Conservation (phyloP, 1,140 invertebrate species). For the Macrocentrus cingulum region DNA sequence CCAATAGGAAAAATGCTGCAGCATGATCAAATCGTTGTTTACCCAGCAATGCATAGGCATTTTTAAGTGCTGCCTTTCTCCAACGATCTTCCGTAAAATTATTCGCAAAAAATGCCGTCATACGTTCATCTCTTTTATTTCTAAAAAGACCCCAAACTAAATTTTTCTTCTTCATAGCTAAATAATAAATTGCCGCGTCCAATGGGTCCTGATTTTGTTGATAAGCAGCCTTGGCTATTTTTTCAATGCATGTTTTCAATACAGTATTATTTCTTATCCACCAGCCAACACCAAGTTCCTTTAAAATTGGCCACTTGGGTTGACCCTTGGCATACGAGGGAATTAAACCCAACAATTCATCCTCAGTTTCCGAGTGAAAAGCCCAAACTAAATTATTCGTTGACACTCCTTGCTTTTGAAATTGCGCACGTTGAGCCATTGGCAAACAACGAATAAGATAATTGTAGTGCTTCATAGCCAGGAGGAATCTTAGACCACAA, state of each 20-base stretch:
- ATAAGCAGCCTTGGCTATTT: slow-evolving; percentile 90
- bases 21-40: slow-evolving; percentile 94
- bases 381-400: slow-evolving; percentile 97
- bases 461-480: slow-evolving; percentile 97
- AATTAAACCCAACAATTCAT: slow-evolving; percentile 88
- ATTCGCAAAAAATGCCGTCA: slow-evolving; percentile 94
- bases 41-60: slow-evolving; percentile 93
- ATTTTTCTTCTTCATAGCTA: slow-evolving; percentile 98
- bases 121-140: slow-evolving; percentile 84
- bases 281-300: slow-evolving; percentile 93
- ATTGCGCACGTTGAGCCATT: slow-evolving; percentile 78
- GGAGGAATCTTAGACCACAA: slow-evolving; percentile 92
- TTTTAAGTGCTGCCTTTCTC: slow-evolving; percentile 96
- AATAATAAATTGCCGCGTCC: slow-evolving; percentile 95
- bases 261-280: slow-evolving; percentile 90
- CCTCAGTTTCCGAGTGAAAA: slow-evolving; percentile 97
- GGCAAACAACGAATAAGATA: slow-evolving; percentile 91
- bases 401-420: slow-evolving; percentile 88
- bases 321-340: slow-evolving; percentile 84
- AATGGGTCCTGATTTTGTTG: slow-evolving; percentile 90
- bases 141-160: slow-evolving; percentile 94
- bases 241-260: slow-evolving; percentile 86
- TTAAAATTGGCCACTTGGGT: slow-evolving; percentile 87
- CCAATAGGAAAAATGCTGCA: slow-evolving; percentile 94
- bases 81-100: slow-evolving; percentile 92